These are phyloP conservation scores for Dipodomys spectabilis DNA, from an alignment of 2,113 vertebrate species.

Conservation along the genomic window DNA sequence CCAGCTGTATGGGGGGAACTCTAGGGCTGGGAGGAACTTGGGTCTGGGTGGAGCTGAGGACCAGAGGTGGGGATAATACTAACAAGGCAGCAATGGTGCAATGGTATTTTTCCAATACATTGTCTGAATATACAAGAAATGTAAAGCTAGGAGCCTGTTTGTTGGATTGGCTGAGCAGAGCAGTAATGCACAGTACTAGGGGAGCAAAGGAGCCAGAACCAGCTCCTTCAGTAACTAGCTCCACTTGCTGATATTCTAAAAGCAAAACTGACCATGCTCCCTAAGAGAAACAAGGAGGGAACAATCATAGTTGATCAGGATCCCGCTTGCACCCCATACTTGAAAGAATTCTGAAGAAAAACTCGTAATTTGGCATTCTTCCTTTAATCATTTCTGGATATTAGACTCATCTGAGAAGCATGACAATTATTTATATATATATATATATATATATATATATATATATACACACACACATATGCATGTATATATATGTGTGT, in stretches of 20 bases:
- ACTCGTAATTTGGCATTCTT: neutral
- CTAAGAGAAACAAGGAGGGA: neutral
- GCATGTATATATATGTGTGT: too few species aligned
- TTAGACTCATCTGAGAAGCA: neutral
- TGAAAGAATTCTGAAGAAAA: conserved; percentile 26
- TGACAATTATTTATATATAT: too few species aligned
- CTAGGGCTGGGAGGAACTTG: too few species aligned
- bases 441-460: too few species aligned
- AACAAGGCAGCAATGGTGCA: neutral
- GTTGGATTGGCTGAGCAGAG: neutral
- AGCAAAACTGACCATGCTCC: neutral
- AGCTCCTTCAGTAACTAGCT: neutral
- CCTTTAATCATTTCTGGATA: neutral
- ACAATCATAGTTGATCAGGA: neutral
- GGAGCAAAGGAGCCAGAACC: neutral
- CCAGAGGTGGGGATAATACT: too few species aligned
- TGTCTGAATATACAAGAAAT: conserved; percentile 3
- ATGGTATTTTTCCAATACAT: neutral
- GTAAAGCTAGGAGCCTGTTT: neutral
- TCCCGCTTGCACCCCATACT: neutral
- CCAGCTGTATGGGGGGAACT: too few species aligned
- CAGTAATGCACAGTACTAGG: neutral
- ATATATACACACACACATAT: too few species aligned
- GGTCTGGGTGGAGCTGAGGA: too few species aligned
- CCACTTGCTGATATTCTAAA: neutral